These are phyloP conservation scores for Ammodramus savannarum DNA, from an alignment of 2,113 vertebrate species.

Conservation along the genomic window DNA sequence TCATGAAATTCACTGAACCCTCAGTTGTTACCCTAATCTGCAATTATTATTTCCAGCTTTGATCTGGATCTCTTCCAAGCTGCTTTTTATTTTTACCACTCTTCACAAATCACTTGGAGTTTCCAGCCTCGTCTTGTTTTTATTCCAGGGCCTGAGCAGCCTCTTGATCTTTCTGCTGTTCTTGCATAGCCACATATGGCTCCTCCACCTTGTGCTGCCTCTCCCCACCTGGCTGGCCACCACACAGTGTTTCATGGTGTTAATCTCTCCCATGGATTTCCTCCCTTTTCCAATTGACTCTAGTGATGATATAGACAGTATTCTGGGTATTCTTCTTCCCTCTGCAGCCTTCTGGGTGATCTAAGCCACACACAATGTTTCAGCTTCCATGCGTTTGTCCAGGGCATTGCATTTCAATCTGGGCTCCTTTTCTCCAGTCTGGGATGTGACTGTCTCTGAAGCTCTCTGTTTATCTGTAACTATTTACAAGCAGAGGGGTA, in stretches of 20 bases:
- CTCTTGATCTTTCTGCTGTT: background rate
- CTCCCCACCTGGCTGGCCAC: accelerated
- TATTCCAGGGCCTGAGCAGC: background rate
- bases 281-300: background rate
- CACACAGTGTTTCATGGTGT: background rate
- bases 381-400: background rate
- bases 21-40: background rate
- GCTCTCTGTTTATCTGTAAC: background rate
- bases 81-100: background rate
- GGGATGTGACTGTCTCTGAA: background rate
- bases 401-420: background rate
- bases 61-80: background rate
- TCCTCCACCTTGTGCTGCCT: background rate
- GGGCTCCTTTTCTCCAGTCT: background rate
- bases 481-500: background rate
- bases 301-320: background rate
- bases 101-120: background rate
- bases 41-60: background rate
- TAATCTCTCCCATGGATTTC: background rate
- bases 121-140: background rate
- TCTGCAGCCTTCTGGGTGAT: background rate
- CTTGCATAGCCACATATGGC: background rate
- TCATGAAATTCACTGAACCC: background rate
- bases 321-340: background rate
- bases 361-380: background rate